Evolutionary conservation across 64 coral and sea anemone genomes (phyloP).

Genomic region (Stylophora pistillata): DNA sequence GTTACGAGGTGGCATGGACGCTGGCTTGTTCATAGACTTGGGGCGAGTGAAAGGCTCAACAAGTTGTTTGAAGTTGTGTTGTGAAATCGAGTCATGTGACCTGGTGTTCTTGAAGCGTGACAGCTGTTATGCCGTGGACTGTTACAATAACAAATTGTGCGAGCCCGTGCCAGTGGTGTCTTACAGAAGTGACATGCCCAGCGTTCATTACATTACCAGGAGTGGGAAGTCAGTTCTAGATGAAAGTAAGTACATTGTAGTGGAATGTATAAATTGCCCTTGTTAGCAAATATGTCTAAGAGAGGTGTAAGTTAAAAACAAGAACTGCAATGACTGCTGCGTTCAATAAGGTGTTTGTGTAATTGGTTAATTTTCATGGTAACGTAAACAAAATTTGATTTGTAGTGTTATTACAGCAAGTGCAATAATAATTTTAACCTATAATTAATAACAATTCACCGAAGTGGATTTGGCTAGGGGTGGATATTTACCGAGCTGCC

Average conservation of each 20-base stretch:
- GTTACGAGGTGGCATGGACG: conserved; percentile 75
- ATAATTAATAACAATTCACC: too few relatives aligned
- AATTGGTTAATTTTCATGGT: too few relatives aligned
- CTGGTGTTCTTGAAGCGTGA: conserved; percentile 73
- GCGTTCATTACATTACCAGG: conserved; percentile 86
- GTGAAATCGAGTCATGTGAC: conserved; percentile 82
- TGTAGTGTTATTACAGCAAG: too few relatives aligned
- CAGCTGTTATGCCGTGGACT: conserved; percentile 86
- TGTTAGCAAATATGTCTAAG: too few relatives aligned
- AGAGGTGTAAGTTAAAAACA: too few relatives aligned
- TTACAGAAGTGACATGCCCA: conserved; percentile 58
- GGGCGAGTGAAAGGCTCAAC: conserved; percentile 62
- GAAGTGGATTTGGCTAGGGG: too few relatives aligned
- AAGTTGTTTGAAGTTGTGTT: conserved; percentile 85
- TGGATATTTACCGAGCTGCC: too few relatives aligned
- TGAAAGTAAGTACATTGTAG: conserved; percentile 41
- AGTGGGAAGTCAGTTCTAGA: conserved; percentile 75
- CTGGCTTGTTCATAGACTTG: conserved; percentile 81
- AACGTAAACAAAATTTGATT: too few relatives aligned
- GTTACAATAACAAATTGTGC: conserved; percentile 79
- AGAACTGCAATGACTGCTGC: too few relatives aligned
- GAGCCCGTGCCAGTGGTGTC: conserved; percentile 64
- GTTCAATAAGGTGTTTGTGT: too few relatives aligned
- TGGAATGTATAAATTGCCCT: too few relatives aligned
- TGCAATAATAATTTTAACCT: too few relatives aligned